Evolutionary conservation across 2,113 vertebrate species (phyloP).

Genomic region (Ammodytes dubius): DNA sequence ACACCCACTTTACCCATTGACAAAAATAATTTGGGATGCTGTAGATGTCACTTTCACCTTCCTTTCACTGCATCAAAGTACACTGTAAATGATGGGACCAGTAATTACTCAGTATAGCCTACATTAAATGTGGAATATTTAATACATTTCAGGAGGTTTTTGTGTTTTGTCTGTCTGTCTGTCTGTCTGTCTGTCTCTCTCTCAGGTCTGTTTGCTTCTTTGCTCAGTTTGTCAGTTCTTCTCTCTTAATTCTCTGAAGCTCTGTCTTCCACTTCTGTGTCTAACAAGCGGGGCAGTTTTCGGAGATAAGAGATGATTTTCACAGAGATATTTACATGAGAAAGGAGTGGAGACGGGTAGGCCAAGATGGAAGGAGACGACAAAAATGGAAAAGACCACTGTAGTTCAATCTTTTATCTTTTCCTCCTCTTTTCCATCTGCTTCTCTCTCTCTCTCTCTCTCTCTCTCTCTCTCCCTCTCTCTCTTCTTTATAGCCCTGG

Average conservation of each 20-base stretch:
- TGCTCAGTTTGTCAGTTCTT: background rate
- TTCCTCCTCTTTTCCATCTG: conserved; percentile 65
- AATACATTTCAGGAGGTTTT: background rate
- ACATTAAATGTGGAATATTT: background rate
- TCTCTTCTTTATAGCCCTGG: conserved; percentile 62
- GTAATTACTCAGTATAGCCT: background rate
- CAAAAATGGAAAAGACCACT: conserved; percentile 61
- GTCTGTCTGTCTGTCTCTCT: background rate
- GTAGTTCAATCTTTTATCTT: conserved; percentile 64
- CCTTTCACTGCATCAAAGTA: background rate
- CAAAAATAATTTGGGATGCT: background rate
- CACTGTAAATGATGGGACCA: background rate
- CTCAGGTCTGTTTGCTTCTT: background rate
- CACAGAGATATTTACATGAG: conserved; percentile 64
- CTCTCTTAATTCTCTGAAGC: conserved; percentile 5
- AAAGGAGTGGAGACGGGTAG: conserved; percentile 14
- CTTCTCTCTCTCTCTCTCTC: conserved; percentile 32
- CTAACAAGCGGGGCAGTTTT: conserved; percentile 7
- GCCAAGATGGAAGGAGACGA: conserved; percentile 36
- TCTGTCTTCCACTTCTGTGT: background rate
- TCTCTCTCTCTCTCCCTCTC: conserved; percentile 32
- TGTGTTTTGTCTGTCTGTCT: background rate
- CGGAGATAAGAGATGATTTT: conserved; percentile 45
- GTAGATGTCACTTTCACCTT: background rate
- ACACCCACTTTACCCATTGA: no score